Conservation (phyloP, 2,113 vertebrate genomes). For the Thomomys bottae region DNA sequence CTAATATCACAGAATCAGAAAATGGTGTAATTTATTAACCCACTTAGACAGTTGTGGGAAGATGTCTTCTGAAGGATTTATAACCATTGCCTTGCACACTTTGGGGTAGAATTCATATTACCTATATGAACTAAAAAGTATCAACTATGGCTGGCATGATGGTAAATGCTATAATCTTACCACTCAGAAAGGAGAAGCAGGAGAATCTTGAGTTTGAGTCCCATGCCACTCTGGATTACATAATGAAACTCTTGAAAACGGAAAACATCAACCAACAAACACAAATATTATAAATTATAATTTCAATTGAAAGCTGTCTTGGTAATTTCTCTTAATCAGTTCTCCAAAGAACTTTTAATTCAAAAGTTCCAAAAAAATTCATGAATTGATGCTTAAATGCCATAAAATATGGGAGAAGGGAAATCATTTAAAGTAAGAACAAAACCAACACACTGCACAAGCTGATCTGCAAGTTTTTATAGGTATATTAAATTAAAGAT, state of each 20-base stretch:
- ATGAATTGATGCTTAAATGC: not conserved
- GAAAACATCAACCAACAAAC: no score
- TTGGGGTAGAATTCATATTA: not conserved
- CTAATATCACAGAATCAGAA: not conserved
- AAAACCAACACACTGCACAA: not conserved
- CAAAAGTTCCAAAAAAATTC: not conserved
- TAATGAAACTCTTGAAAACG: no score
- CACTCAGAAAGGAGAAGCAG: no score
- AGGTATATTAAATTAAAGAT: constrained; percentile 9
- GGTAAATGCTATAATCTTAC: no score
- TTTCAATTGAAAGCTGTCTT: not conserved
- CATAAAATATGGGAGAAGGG: constrained; percentile 12
- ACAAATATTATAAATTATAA: not conserved
- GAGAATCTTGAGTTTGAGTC: no score
- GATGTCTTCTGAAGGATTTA: not conserved
- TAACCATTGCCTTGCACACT: not conserved
- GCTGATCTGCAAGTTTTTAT: not conserved
- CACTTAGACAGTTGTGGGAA: not conserved
- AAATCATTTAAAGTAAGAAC: not conserved
- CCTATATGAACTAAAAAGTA: not conserved
- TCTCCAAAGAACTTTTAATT: not conserved
- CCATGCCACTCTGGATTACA: no score
- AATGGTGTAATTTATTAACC: not conserved
- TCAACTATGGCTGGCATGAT: no score
- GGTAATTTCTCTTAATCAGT: not conserved